These are phyloP conservation scores for Pseudorasbora parva DNA, from an alignment of 2,113 vertebrate species.

Conservation along the genomic window DNA sequence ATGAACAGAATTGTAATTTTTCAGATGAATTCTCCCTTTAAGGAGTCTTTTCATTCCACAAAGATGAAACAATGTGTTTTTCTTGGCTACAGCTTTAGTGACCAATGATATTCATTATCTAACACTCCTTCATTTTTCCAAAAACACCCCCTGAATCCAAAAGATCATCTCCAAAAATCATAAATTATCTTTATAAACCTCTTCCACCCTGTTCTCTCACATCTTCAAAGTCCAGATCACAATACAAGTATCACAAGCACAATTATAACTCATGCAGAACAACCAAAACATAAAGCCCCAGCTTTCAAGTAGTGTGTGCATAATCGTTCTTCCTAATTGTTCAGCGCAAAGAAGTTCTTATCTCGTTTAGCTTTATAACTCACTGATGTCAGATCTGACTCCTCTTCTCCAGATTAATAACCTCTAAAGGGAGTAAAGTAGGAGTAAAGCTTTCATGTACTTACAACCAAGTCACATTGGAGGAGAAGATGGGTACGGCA, in stretches of 20 bases:
- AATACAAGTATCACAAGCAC: neutral
- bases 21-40: neutral
- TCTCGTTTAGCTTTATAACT: constrained; percentile 1
- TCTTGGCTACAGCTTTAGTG: neutral
- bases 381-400: constrained; percentile 1
- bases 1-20: neutral
- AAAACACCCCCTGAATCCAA: neutral
- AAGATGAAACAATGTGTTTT: neutral
- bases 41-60: neutral
- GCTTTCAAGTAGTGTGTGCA: neutral
- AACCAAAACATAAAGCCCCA: neutral
- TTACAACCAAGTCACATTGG: constrained; percentile 79
- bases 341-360: neutral
- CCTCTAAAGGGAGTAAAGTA: neutral
- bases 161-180: neutral
- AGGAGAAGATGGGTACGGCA: constrained; percentile 69
- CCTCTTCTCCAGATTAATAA: neutral
- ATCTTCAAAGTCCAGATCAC: neutral
- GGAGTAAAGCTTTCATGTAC: constrained; percentile 50
- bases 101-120: neutral
- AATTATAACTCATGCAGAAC: neutral
- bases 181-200: neutral
- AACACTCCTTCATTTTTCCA: neutral
- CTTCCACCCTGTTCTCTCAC: neutral
- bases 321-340: neutral